Conservation (phyloP, 1,140 invertebrate genomes). For the Apis laboriosa region DNA sequence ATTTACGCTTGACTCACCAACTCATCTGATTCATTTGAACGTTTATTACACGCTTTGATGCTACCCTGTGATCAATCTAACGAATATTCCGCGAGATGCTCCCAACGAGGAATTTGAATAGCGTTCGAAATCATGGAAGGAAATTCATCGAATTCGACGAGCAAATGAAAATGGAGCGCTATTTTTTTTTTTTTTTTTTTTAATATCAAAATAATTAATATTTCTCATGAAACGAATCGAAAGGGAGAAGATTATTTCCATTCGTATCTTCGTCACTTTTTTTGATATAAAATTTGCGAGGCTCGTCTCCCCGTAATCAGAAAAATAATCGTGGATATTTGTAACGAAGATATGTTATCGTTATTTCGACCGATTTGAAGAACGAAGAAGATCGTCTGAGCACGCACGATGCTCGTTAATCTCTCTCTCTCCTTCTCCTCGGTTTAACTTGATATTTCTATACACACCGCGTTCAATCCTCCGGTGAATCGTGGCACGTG, state of each 20-base stretch:
- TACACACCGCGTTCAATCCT: background rate
- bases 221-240: too few species aligned
- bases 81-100: too few species aligned
- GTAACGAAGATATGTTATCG: background rate
- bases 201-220: too few species aligned
- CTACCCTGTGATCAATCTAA: too few species aligned
- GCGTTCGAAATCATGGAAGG: too few species aligned
- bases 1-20: background rate
- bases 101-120: too few species aligned
- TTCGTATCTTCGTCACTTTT: too few species aligned
- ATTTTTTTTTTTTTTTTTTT: too few species aligned
- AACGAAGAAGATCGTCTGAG: background rate
- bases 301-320: background rate
- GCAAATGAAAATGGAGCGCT: too few species aligned
- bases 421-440: background rate
- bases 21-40: background rate
- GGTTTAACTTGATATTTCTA: conserved; percentile 15
- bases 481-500: background rate
- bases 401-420: conserved; percentile 16
- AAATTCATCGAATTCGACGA: too few species aligned
- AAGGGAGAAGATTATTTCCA: too few species aligned
- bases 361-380: background rate
- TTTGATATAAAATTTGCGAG: too few species aligned
- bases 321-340: background rate
- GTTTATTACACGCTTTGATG: background rate